These are phyloP conservation scores for Venustoraphidia nigricollis DNA, from an alignment of 2,888 invertebrate species.

Conservation along the genomic window DNA sequence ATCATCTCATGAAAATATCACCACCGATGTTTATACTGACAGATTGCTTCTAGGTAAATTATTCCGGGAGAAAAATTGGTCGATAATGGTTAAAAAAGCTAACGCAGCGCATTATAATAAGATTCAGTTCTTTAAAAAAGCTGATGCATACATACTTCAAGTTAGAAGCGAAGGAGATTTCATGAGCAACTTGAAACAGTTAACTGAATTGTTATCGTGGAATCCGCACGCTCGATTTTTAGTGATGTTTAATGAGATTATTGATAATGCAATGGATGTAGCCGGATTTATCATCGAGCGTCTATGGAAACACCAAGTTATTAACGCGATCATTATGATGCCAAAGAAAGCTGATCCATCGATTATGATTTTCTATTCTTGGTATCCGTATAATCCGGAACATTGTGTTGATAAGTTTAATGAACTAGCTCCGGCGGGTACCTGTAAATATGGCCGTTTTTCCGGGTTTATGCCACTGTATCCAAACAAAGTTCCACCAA, in stretches of 20 bases:
- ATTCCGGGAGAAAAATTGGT: neutral
- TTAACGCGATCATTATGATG: slow-evolving; percentile 1
- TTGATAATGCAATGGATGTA: too few species aligned
- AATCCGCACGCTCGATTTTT: slow-evolving; percentile 4
- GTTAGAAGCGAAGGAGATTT: neutral
- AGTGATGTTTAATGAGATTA: neutral
- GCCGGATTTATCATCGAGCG: neutral
- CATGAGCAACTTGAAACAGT: neutral
- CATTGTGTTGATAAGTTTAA: neutral
- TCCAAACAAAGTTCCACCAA: neutral
- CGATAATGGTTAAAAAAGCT: slow-evolving; percentile 1
- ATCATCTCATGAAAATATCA: too few species aligned
- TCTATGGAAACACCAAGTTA: neutral
- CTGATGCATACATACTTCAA: slow-evolving; percentile 2
- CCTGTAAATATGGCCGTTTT: neutral
- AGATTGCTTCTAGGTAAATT: too few species aligned
- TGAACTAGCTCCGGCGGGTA: neutral
- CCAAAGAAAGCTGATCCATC: neutral
- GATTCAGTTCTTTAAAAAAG: neutral
- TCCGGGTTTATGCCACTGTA: neutral
- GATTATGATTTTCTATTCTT: neutral
- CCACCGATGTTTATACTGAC: too few species aligned
- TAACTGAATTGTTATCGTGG: slow-evolving; percentile 1
- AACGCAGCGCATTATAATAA: neutral
- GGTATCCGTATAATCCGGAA: slow-evolving; percentile 2